phyloP scores from a whole-genome alignment of 2,113 vertebrate species.

The Pao palembangensis region DNA sequence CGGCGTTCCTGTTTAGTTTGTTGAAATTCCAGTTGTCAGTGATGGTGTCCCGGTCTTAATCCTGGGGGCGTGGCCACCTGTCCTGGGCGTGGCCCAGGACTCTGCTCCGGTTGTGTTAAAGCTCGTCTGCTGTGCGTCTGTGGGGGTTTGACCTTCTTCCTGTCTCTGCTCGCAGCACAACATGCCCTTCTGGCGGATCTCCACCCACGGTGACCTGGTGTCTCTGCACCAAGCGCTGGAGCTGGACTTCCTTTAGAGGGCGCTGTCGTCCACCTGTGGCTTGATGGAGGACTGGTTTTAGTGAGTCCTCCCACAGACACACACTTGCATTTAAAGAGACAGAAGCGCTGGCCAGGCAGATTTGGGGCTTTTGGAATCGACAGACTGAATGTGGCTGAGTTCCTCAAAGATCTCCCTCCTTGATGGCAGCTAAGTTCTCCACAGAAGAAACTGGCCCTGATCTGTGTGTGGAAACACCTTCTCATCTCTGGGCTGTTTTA shows the following conservation, averaged over 20 bases:
- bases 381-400: conserved; percentile 19
- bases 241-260: conserved; percentile 90
- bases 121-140: too few relatives aligned
- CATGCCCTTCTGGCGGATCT: conserved; percentile 99
- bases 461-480: conserved; percentile 37
- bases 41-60: too few relatives aligned
- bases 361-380: conserved; percentile 13
- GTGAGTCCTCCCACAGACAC: conserved; percentile 2
- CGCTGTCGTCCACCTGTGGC: not conserved
- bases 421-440: conserved; percentile 70
- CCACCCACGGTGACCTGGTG: conserved; percentile 90
- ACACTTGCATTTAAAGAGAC: conserved; percentile 11
- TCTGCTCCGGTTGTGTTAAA: too few relatives aligned
- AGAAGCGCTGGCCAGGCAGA: too few relatives aligned
- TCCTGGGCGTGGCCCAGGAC: too few relatives aligned
- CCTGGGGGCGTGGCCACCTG: too few relatives aligned
- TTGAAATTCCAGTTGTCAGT: too few relatives aligned
- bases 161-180: conserved; percentile 81
- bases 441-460: conserved; percentile 56
- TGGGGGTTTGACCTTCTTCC: not conserved
- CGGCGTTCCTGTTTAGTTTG: too few relatives aligned
- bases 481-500: not conserved
- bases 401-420: conserved; percentile 33
- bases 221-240: conserved; percentile 96
- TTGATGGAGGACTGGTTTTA: conserved; percentile 9